A percentile compares a stretch with the other conserved stretches of the same genome.
These are phyloP conservation scores for Leptopilina myrica DNA, from an alignment of 2,888 invertebrate genomes.

Conservation along the genomic window DNA sequence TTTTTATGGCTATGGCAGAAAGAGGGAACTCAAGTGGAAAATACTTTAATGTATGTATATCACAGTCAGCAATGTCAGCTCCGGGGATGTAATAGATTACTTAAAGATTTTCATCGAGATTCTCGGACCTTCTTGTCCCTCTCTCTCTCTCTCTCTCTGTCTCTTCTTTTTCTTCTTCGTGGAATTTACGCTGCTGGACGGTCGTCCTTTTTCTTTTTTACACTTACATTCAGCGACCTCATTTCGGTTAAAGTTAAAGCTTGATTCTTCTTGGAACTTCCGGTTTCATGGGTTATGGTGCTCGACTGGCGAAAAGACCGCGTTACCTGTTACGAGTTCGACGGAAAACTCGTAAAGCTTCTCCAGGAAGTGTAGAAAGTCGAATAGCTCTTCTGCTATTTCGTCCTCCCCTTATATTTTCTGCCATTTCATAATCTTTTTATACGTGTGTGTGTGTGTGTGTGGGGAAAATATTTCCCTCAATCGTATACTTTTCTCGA, in stretches of 20 bases:
- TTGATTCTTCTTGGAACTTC: constrained; percentile 28
- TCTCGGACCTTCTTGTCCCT: constrained; percentile 45
- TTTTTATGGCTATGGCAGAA: constrained; percentile 3
- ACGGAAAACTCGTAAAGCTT: constrained; percentile 30
- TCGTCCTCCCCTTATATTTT: constrained; percentile 3
- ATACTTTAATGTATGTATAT: constrained; percentile 30
- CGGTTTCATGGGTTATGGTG: constrained; percentile 19
- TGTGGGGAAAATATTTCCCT: too few species aligned
- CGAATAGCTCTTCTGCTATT: constrained; percentile 26
- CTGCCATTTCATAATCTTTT: constrained; percentile 23
- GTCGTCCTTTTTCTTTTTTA: not conserved
- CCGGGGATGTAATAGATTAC: constrained; percentile 55
- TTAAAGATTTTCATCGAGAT: constrained; percentile 63
- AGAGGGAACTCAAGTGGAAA: constrained; percentile 21
- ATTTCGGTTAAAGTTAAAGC: constrained; percentile 7
- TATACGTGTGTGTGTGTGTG: not conserved
- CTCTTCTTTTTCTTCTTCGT: constrained; percentile 10
- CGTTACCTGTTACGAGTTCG: constrained; percentile 12
- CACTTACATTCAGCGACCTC: not conserved
- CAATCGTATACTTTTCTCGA: too few species aligned
- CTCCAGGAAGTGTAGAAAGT: constrained; percentile 6
- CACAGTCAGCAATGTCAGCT: constrained; percentile 35
- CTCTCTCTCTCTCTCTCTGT: not conserved
- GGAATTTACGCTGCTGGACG: not conserved
- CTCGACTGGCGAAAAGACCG: not conserved